A percentile compares a stretch with the other conserved stretches of the same genome.
These are phyloP conservation scores for Notamacropus eugenii DNA, from an alignment of 2,797 vertebrate genomes.

Conservation along the genomic window DNA sequence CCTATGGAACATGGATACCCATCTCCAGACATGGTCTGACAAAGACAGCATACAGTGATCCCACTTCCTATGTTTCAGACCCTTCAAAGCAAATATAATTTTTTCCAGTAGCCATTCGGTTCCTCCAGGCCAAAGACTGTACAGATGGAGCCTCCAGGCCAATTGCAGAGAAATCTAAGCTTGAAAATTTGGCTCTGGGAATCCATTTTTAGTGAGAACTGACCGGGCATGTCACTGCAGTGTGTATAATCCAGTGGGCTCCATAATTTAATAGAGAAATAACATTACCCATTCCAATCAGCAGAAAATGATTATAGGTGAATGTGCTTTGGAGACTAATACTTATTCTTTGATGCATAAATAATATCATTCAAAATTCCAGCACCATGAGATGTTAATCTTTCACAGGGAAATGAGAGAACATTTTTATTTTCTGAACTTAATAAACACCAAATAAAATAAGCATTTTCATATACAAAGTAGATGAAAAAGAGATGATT, in stretches of 20 bases:
- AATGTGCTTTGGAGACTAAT: constrained; percentile 83
- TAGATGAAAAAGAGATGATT: background rate
- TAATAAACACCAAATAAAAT: background rate
- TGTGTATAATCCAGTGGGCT: constrained; percentile 69
- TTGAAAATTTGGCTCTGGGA: constrained; percentile 67
- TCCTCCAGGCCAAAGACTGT: background rate
- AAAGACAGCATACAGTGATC: background rate
- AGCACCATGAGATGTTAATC: constrained; percentile 80
- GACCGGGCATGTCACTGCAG: constrained; percentile 30
- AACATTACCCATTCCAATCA: constrained; percentile 85
- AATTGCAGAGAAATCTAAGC: constrained; percentile 39
- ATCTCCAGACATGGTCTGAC: background rate
- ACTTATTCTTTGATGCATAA: constrained; percentile 84
- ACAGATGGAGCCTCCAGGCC: constrained; percentile 17
- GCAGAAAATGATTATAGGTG: constrained; percentile 84
- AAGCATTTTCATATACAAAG: background rate
- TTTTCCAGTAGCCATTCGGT: background rate
- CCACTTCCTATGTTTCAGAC: background rate
- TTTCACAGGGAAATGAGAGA: constrained; percentile 57
- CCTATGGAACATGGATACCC: background rate
- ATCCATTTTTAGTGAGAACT: constrained; percentile 74
- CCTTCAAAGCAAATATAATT: background rate
- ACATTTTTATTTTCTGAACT: background rate
- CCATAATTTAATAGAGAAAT: constrained; percentile 82
- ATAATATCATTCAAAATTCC: constrained; percentile 85